phyloP scores from a whole-genome alignment of 1,140 invertebrate species.

The Pectinophora gossypiella region DNA sequence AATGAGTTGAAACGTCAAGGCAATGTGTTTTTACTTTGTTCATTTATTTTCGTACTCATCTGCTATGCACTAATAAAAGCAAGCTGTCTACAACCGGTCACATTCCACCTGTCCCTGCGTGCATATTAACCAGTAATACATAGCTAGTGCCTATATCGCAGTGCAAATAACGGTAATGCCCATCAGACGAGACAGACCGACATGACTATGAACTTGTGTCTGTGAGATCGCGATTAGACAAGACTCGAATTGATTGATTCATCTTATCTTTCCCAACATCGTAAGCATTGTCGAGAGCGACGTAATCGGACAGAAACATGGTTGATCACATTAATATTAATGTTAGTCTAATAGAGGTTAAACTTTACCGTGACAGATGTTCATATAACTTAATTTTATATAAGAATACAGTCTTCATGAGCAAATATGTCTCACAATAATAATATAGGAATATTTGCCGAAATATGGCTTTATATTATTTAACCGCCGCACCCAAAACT shows the following conservation, averaged over 20 bases:
- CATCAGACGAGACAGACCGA: background rate
- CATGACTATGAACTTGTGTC: background rate
- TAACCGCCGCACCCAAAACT: too few relatives aligned
- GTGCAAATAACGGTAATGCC: background rate
- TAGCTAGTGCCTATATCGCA: background rate
- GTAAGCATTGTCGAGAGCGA: background rate
- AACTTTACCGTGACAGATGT: too few relatives aligned
- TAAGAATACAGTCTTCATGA: too few relatives aligned
- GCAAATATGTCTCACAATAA: too few relatives aligned
- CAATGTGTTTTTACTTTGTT: background rate
- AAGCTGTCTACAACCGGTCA: slow-evolving; percentile 12
- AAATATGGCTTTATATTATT: too few relatives aligned
- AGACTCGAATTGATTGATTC: background rate
- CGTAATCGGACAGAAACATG: too few relatives aligned
- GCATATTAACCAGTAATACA: background rate
- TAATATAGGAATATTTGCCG: too few relatives aligned
- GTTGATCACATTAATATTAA: too few relatives aligned
- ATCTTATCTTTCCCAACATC: background rate
- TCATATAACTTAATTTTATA: too few relatives aligned
- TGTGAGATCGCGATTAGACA: background rate
- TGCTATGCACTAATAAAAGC: slow-evolving; percentile 9
- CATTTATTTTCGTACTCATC: slow-evolving; percentile 4
- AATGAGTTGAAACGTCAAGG: slow-evolving; percentile 11
- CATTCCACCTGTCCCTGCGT: slow-evolving; percentile 14
- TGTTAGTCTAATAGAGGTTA: too few relatives aligned